Evolutionary conservation across 2,888 invertebrate genomes (phyloP).

Genomic region (Gastracanthus pulcherrimus): DNA sequence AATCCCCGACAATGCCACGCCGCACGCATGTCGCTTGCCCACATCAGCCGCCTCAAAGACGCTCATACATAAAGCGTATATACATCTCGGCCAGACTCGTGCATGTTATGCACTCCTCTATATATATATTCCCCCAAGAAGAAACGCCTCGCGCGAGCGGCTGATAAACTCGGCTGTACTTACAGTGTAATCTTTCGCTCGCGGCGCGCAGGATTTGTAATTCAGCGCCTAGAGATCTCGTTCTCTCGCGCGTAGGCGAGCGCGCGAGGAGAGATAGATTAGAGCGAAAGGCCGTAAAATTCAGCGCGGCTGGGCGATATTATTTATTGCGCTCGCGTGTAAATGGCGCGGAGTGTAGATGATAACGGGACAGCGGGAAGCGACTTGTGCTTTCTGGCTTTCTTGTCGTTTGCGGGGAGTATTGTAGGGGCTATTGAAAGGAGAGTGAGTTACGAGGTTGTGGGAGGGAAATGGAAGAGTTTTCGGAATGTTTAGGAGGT

Average conservation of each 20-base stretch:
- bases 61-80: too few species aligned
- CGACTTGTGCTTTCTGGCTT: too few species aligned
- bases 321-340: not conserved
- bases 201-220: constrained; percentile 5
- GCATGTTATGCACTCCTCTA: not conserved
- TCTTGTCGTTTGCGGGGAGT: not conserved
- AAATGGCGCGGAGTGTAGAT: too few species aligned
- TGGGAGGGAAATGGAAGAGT: too few species aligned
- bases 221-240: constrained; percentile 33
- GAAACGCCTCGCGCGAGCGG: not conserved
- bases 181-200: constrained; percentile 26
- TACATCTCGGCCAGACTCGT: not conserved
- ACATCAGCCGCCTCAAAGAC: too few species aligned
- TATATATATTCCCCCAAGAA: not conserved
- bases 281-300: constrained; percentile 18
- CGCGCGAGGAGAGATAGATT: constrained; percentile 22
- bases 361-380: constrained; percentile 13
- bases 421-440: too few species aligned
- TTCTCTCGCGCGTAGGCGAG: constrained; percentile 11
- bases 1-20: not conserved
- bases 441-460: not conserved
- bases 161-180: not conserved
- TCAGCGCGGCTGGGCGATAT: not conserved
- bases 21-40: not conserved
- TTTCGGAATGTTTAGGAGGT: too few species aligned